These are phyloP conservation scores for Malurus cyaneus DNA, from an alignment of 2,113 vertebrate genomes.

Conservation along the genomic window DNA sequence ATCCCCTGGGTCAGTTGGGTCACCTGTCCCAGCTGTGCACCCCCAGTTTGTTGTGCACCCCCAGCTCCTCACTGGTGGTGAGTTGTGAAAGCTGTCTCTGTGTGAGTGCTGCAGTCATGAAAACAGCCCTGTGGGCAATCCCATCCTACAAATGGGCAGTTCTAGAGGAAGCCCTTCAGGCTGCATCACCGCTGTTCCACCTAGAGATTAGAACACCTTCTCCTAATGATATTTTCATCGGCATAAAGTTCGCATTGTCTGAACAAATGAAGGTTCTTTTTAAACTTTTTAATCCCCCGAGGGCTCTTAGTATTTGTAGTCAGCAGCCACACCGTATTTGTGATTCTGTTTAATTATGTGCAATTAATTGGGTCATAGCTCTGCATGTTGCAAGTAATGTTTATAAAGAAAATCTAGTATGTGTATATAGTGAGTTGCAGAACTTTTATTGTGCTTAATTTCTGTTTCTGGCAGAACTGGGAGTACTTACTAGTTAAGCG, in stretches of 20 bases:
- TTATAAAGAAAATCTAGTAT: background rate
- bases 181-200: rapidly evolving
- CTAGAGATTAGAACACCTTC: background rate
- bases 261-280: background rate
- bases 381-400: background rate
- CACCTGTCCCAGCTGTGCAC: background rate
- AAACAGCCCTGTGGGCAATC: background rate
- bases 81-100: background rate
- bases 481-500: constrained; percentile 1
- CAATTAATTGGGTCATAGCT: constrained; percentile 1
- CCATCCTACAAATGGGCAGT: background rate
- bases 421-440: background rate
- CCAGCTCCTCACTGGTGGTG: background rate
- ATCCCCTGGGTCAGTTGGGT: background rate
- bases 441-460: background rate
- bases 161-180: background rate
- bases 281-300: background rate
- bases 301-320: background rate
- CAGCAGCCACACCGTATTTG: background rate
- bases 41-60: too few relatives aligned
- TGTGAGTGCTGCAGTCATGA: background rate
- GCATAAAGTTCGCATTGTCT: background rate
- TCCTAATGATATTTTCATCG: background rate
- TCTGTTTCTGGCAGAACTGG: background rate
- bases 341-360: background rate